Percentiles rank a stretch among this genome's conserved stretches.
Evolutionary conservation across 2,113 vertebrate genomes (phyloP).

Genomic region (Todiramphus saurophagus): DNA sequence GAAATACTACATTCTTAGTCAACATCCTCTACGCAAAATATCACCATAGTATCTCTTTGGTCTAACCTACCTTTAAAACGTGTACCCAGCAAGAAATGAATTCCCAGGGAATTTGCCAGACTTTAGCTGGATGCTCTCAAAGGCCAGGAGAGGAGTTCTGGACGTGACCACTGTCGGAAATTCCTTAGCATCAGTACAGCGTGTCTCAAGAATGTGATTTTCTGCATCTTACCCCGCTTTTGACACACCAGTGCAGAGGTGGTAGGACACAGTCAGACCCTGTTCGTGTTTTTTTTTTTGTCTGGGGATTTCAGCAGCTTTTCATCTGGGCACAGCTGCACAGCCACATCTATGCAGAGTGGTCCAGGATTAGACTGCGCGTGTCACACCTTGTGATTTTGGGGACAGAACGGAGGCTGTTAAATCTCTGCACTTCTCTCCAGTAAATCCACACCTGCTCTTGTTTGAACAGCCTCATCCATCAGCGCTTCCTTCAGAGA

Average conservation of each 20-base stretch:
- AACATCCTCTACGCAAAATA: constrained; percentile 35
- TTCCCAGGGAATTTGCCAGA: neutral
- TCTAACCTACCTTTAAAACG: constrained; percentile 51
- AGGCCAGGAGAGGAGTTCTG: constrained; percentile 28
- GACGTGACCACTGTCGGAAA: neutral
- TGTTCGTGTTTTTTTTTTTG: neutral
- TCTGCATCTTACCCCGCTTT: neutral
- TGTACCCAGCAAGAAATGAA: constrained; percentile 25
- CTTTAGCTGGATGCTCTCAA: constrained; percentile 6
- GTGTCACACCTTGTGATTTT: accelerated
- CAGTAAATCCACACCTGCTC: neutral
- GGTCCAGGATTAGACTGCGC: neutral
- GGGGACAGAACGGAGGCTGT: neutral
- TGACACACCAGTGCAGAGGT: neutral
- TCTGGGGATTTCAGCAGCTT: neutral
- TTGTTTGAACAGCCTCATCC: neutral
- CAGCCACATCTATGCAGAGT: accelerated
- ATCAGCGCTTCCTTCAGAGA: neutral
- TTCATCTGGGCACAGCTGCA: neutral
- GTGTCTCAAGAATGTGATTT: neutral
- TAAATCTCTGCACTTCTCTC: neutral
- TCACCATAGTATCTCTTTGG: constrained; percentile 3
- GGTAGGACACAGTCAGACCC: neutral
- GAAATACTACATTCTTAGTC: constrained; percentile 55
- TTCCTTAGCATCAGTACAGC: neutral